Evolutionary conservation across 1,140 invertebrate species (phyloP), one percentile per base, ranked within the genome.

Genomic region (Tetragonula clypearis): DNA sequence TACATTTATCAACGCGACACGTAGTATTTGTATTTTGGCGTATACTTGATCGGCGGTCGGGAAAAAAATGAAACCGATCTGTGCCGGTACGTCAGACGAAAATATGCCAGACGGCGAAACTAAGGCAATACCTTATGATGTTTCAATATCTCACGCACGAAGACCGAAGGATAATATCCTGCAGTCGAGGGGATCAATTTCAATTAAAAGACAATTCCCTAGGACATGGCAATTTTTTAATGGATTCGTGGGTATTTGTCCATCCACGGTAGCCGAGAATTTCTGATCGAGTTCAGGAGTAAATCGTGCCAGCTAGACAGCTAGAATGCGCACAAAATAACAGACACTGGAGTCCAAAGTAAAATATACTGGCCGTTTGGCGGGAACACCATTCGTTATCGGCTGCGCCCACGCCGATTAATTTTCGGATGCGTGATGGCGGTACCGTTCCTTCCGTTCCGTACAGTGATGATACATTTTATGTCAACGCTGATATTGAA

Each of bases 291-390:
- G 86, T 82, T 82, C 81, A 77, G 77, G 88, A 89, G 88, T 89
- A 91, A 91, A 91, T 91, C 86, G 88, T 90, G 79, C 41, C 82
- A 73, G 81, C 74, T 55, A 78, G 89, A 92, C 90, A 90, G 91
- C 81, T 87, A 88, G 88, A 91, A 90, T 87, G 90, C 90, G 73
- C 90, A 66, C 84, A 88, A 92, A 92, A 92, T 92, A 92, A 92
- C 90, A 90, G 91, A 90, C 90, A 92, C 87, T 76, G 84, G 89
- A 84, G 85, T 78, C 82, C 85, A 92, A 92, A 92, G 91, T 92
- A 92, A 92, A 92, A 92, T 92, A 92, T 92, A 92, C 88, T 90
- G 91, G 90, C 90, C 87, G 90, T 92, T 92, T 88, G 88, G 87
- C 86, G 86, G 88, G 86, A 89, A 88, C 89, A 88, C 89, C 91